phyloP scores from a whole-genome alignment of 2,888 invertebrate species.

The Lithophane leautieri region DNA sequence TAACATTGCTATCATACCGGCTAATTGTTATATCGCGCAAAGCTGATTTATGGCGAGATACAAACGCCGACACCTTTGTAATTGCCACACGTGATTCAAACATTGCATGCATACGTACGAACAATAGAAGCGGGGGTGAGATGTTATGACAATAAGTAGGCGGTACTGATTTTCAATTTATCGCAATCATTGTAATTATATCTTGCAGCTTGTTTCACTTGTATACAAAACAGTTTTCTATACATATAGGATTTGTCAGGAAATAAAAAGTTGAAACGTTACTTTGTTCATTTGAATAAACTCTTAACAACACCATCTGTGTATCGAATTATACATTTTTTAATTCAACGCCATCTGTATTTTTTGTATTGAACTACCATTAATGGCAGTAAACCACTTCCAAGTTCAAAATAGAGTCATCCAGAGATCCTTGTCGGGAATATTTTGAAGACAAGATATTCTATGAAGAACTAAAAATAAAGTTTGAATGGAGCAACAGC shows the following conservation, averaged over 20 bases:
- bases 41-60: constrained; percentile 89
- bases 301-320: constrained; percentile 74
- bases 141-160: constrained; percentile 69
- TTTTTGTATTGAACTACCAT: constrained; percentile 70
- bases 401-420: constrained; percentile 20
- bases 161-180: constrained; percentile 68
- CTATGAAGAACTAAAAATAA: constrained; percentile 38
- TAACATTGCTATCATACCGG: constrained; percentile 90
- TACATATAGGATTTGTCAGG: not conserved
- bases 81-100: constrained; percentile 85
- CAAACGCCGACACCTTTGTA: constrained; percentile 89
- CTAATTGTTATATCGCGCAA: constrained; percentile 91
- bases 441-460: not conserved
- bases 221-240: constrained; percentile 22
- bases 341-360: constrained; percentile 76
- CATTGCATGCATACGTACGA: constrained; percentile 80
- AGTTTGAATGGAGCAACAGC: constrained; percentile 49
- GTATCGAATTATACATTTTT: constrained; percentile 64
- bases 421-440: not conserved
- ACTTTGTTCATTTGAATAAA: constrained; percentile 9
- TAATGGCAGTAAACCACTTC: constrained; percentile 13
- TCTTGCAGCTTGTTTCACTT: constrained; percentile 21
- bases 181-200: constrained; percentile 57
- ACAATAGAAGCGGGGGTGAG: constrained; percentile 76
- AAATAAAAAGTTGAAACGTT: not conserved